phyloP scores from a whole-genome alignment of 2,888 invertebrate species.

The Thera britannica region DNA sequence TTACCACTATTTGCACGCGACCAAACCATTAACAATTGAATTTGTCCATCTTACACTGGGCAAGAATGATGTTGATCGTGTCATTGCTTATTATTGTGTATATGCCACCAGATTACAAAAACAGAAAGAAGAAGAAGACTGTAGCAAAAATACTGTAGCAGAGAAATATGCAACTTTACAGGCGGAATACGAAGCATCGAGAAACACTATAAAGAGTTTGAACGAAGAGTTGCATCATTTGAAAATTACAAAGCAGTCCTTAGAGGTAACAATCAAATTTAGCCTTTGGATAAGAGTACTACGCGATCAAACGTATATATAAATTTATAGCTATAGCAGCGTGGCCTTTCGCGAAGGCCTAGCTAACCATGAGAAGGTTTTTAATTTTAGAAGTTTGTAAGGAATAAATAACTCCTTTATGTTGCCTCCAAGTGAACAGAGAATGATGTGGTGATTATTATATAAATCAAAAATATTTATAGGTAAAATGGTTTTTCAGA shows the following conservation, averaged over 20 bases:
- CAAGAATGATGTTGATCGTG: not conserved
- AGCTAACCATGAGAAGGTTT: too few species aligned
- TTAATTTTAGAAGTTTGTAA: not conserved
- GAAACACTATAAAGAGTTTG: conserved; percentile 38
- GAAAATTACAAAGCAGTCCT: conserved; percentile 52
- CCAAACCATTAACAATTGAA: too few species aligned
- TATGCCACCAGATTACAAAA: conserved; percentile 55
- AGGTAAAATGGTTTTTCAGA: conserved; percentile 43
- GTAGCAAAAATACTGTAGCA: conserved; percentile 58
- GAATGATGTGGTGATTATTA: too few species aligned
- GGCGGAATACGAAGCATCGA: conserved; percentile 54
- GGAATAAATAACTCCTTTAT: too few species aligned
- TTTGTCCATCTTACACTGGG: too few species aligned
- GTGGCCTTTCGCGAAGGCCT: too few species aligned
- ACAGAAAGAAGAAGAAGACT: conserved; percentile 67
- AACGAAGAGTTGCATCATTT: conserved; percentile 63
- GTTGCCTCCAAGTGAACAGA: too few species aligned
- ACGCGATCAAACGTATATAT: too few species aligned
- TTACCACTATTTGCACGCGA: too few species aligned
- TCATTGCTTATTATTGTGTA: not conserved
- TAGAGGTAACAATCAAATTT: conserved; percentile 53
- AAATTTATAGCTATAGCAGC: too few species aligned
- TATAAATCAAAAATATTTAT: not conserved
- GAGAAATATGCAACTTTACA: conserved; percentile 57
- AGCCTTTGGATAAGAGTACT: too few species aligned